Evolutionary conservation across 2,113 vertebrate species (phyloP).

Genomic region (Grantiella picta): DNA sequence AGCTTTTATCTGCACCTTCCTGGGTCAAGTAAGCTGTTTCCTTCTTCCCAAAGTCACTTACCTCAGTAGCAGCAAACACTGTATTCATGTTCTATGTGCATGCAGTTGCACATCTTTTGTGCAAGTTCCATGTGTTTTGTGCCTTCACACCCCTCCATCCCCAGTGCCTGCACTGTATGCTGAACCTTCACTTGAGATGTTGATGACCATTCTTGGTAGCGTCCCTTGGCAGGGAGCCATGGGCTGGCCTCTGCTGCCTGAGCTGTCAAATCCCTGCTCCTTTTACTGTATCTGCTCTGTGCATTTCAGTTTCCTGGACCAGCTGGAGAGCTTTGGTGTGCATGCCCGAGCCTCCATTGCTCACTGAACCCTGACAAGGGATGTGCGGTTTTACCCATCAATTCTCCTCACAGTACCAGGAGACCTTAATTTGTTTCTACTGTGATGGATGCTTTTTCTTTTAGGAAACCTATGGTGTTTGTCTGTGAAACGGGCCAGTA

Average conservation of each 20-base stretch:
- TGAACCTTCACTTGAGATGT: not conserved
- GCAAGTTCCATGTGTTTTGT: not conserved
- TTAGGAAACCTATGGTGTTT: not conserved
- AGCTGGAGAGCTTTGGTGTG: not conserved
- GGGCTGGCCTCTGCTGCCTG: not conserved
- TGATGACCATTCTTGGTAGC: not conserved
- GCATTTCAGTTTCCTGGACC: not conserved
- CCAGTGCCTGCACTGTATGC: not conserved
- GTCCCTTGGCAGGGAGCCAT: not conserved
- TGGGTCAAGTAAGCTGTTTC: not conserved
- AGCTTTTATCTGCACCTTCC: not conserved
- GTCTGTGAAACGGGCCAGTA: not conserved
- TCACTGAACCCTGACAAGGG: not conserved
- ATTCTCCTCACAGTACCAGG: not conserved
- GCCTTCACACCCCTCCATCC: accelerated
- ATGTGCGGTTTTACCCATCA: not conserved
- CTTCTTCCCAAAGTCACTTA: not conserved
- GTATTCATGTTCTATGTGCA: accelerated
- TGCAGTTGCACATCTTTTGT: not conserved
- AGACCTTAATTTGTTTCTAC: not conserved
- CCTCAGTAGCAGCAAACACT: not conserved
- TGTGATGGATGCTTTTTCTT: not conserved
- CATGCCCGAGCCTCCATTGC: not conserved
- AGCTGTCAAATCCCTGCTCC: not conserved
- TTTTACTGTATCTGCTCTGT: not conserved